Percentiles rank a stretch among this genome's conserved stretches.
These are phyloP conservation scores for Ceyx margarethae DNA, from an alignment of 2,113 vertebrate species.

Conservation along the genomic window DNA sequence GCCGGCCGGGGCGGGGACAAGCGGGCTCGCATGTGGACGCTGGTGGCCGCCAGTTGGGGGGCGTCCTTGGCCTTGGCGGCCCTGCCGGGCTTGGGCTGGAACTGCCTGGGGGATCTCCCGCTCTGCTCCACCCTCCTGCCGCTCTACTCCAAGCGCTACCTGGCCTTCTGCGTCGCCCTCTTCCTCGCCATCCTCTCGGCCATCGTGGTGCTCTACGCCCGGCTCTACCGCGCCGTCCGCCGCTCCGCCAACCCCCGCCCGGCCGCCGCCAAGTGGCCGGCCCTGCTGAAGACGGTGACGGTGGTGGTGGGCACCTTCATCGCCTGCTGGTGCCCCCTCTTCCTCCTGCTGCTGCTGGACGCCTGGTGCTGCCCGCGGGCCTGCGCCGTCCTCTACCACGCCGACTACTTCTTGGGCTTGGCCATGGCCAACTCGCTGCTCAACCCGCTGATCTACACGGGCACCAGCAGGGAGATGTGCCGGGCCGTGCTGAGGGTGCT, in stretches of 20 bases:
- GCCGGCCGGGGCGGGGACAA: slow-evolving; percentile 71
- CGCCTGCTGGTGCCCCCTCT: slow-evolving; percentile 88
- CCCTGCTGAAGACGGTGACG: slow-evolving; percentile 86
- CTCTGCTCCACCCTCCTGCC: slow-evolving; percentile 88
- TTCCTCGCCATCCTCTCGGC: slow-evolving; percentile 81
- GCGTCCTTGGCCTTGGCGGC: slow-evolving; percentile 80
- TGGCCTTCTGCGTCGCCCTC: slow-evolving; percentile 84
- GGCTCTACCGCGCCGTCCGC: slow-evolving; percentile 81
- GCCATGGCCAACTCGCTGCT: slow-evolving; percentile 90
- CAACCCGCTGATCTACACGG: slow-evolving; percentile 91
- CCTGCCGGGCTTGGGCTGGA: slow-evolving; percentile 87
- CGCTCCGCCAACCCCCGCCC: neutral
- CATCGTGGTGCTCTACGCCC: slow-evolving; percentile 86
- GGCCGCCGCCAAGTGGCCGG: slow-evolving; percentile 42
- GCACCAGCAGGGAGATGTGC: slow-evolving; percentile 89
- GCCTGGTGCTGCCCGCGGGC: slow-evolving; percentile 72
- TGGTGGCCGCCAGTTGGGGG: slow-evolving; percentile 85
- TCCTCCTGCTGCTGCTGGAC: slow-evolving; percentile 85
- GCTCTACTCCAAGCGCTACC: slow-evolving; percentile 86
- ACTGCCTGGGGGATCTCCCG: slow-evolving; percentile 80
- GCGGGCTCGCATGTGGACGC: slow-evolving; percentile 78
- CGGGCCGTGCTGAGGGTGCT: slow-evolving; percentile 77
- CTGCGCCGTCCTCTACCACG: slow-evolving; percentile 81
- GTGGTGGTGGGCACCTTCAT: slow-evolving; percentile 88
- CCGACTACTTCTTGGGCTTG: slow-evolving; percentile 87